These are phyloP conservation scores for Pelobates fuscus DNA, from an alignment of 2,113 vertebrate genomes.

Conservation along the genomic window DNA sequence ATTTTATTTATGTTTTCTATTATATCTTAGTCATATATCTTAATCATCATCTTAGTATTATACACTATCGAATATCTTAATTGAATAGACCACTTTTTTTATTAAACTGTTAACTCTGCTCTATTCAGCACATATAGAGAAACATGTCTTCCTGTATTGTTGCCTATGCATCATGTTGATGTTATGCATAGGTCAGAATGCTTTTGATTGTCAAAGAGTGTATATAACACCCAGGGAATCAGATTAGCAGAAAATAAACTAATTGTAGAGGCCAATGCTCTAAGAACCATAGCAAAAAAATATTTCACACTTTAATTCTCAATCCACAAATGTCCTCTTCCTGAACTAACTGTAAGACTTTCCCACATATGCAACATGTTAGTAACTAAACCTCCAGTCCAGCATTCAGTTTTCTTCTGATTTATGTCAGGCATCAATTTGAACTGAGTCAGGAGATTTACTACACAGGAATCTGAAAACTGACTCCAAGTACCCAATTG, in stretches of 20 bases:
- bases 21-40: no score
- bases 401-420: conserved; percentile 61
- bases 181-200: no score
- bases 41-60: no score
- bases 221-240: conserved; percentile 47
- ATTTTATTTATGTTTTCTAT: no score
- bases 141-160: no score
- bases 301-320: conserved; percentile 57
- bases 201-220: conserved; percentile 49
- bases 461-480: conserved; percentile 65
- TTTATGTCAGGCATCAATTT: conserved; percentile 63
- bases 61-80: no score
- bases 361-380: conserved; percentile 53
- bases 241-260: conserved; percentile 49
- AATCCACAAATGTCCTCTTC: conserved; percentile 55
- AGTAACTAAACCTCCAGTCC: conserved; percentile 56
- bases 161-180: no score
- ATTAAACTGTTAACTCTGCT: no score
- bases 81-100: no score
- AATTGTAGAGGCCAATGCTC: conserved; percentile 50
- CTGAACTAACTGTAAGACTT: conserved; percentile 50
- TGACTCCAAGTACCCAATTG: conserved; percentile 55
- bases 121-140: no score
- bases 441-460: conserved; percentile 65
- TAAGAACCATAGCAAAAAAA: conserved; percentile 43